phyloP scores from a whole-genome alignment of 2,797 vertebrate genomes.

The Chloroceryle amazona region DNA sequence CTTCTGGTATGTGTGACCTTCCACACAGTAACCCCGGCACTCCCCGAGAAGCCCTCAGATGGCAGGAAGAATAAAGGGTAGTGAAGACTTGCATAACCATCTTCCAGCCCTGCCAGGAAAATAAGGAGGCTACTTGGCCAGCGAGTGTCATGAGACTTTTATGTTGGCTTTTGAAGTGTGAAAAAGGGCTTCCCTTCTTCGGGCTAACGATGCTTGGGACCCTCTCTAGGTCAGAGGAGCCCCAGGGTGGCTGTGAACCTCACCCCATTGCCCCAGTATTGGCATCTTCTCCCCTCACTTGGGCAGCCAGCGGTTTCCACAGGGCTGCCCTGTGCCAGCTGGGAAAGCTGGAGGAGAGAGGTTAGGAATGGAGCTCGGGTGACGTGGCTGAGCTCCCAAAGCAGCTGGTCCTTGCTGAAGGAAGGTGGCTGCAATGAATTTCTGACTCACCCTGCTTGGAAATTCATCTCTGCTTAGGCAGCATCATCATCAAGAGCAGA shows the following conservation, averaged over 20 bases:
- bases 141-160: background rate
- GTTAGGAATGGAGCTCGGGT: background rate
- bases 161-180: background rate
- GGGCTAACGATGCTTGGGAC: fast-evolving
- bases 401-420: background rate
- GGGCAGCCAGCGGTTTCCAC: background rate
- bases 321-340: background rate
- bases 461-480: background rate
- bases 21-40: background rate
- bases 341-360: background rate
- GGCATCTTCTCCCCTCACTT: fast-evolving
- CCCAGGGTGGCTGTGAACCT: background rate
- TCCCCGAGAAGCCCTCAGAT: background rate
- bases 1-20: constrained; percentile 44
- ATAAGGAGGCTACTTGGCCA: background rate
- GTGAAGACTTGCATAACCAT: background rate
- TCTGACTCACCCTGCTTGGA: background rate
- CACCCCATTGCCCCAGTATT: fast-evolving
- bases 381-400: fast-evolving
- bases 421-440: background rate
- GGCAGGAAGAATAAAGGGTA: constrained; percentile 41
- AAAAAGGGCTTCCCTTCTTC: background rate
- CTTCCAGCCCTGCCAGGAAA: background rate
- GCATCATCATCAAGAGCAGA: background rate
- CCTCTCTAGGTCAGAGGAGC: background rate